Percentiles rank a stretch among this genome's conserved stretches.
These are phyloP conservation scores for Nowickia ferox DNA, from an alignment of 2,888 invertebrate species.

Conservation along the genomic window DNA sequence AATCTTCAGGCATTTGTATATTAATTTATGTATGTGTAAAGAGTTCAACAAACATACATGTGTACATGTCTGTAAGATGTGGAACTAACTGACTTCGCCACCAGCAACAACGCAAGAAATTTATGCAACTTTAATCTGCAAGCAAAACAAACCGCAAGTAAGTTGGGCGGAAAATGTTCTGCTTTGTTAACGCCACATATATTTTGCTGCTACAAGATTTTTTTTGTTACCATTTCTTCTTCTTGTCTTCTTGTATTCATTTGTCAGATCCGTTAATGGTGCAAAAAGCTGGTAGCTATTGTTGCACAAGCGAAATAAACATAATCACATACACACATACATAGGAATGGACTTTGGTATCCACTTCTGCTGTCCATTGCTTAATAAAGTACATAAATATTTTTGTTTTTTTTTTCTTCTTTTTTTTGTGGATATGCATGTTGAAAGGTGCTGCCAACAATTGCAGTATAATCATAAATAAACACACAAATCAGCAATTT, in stretches of 20 bases:
- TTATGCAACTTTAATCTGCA: slow-evolving; percentile 23
- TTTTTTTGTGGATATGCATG: slow-evolving; percentile 43
- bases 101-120: slow-evolving; percentile 18
- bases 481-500: background rate
- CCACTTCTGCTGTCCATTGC: slow-evolving; percentile 35
- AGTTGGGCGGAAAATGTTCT: slow-evolving; percentile 72
- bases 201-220: slow-evolving; percentile 49
- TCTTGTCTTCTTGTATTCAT: slow-evolving; percentile 46
- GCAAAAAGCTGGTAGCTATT: slow-evolving; percentile 35
- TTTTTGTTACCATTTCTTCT: slow-evolving; percentile 34
- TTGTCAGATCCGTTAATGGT: slow-evolving; percentile 63
- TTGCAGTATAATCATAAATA: slow-evolving; percentile 33
- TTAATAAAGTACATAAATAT: background rate
- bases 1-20: slow-evolving; percentile 7
- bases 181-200: slow-evolving; percentile 71
- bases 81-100: slow-evolving; percentile 48
- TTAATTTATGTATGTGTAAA: background rate
- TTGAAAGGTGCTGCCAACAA: slow-evolving; percentile 64
- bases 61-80: slow-evolving; percentile 51
- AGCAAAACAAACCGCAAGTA: slow-evolving; percentile 66
- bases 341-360: background rate
- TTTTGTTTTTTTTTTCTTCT: background rate
- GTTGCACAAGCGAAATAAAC: slow-evolving; percentile 13
- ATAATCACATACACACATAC: background rate
- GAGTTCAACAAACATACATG: slow-evolving; percentile 25